Conservation (phyloP, 2,113 vertebrate genomes). For the Mus spicilegus region DNA sequence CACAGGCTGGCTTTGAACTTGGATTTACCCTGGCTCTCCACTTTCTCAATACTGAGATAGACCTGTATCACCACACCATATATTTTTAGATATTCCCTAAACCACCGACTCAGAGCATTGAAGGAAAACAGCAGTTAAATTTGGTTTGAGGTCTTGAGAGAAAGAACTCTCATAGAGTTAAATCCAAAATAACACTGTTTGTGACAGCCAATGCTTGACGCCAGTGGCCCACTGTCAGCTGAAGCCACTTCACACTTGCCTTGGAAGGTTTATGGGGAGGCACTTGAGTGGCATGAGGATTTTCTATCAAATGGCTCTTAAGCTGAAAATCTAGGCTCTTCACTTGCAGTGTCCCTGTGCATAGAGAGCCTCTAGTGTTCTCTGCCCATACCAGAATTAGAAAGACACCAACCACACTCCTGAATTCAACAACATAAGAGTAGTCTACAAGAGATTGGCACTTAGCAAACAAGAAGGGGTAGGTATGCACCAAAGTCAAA, state of each 20-base stretch:
- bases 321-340: neutral
- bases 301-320: neutral
- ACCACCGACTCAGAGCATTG: neutral
- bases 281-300: neutral
- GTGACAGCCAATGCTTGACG: neutral
- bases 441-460: neutral
- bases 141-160: neutral
- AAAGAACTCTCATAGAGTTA: neutral
- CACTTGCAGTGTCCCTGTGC: neutral
- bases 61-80: neutral
- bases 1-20: neutral
- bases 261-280: neutral
- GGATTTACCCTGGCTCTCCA: neutral
- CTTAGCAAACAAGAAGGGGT: neutral
- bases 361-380: constrained; percentile 12
- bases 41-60: neutral
- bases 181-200: neutral
- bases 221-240: neutral
- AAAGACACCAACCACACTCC: neutral
- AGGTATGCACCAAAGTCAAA: neutral
- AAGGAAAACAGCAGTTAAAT: constrained; percentile 24
- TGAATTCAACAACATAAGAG: neutral
- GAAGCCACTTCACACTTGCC: neutral
- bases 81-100: neutral
- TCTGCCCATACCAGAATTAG: neutral